These are phyloP conservation scores for Axinella damicornis DNA, from an alignment of 37 sponge, comb jelly and placozoan genomes.

Conservation along the genomic window DNA sequence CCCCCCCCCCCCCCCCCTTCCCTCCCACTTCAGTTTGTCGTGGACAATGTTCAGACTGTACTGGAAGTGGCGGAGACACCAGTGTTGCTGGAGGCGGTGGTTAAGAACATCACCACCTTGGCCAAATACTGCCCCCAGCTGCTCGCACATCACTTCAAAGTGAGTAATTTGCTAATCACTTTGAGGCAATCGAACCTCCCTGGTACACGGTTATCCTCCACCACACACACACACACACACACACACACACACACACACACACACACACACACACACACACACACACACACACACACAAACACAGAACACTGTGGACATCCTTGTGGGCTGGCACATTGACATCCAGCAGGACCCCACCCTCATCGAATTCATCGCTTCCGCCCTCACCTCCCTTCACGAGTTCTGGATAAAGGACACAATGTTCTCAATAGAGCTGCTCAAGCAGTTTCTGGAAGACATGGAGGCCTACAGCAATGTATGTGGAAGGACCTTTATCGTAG, in stretches of 20 bases:
- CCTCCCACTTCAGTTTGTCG: constrained; percentile 26
- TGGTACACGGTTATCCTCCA: too few species aligned
- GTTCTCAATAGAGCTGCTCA: constrained; percentile 82
- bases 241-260: constrained; percentile 1
- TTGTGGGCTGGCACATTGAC: constrained; percentile 97
- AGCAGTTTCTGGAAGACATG: constrained; percentile 92
- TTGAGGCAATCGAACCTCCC: too few species aligned
- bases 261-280: background rate
- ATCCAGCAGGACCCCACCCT: constrained; percentile 71
- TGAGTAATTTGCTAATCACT: background rate
- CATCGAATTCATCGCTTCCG: constrained; percentile 59
- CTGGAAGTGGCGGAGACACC: constrained; percentile 72
- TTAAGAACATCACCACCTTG: constrained; percentile 57
- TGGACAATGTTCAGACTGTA: constrained; percentile 46
- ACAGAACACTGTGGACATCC: constrained; percentile 87
- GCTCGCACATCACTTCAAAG: constrained; percentile 69
- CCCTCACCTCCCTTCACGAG: constrained; percentile 61
- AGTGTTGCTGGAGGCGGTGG: constrained; percentile 72
- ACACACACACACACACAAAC: background rate
- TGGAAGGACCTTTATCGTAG: background rate
- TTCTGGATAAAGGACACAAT: constrained; percentile 80
- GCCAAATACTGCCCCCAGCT: constrained; percentile 51
- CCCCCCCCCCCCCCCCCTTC: background rate
- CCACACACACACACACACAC: background rate
- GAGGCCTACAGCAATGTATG: constrained; percentile 84